Evolutionary conservation across 2,113 vertebrate genomes (phyloP), one percentile per base, ranked within the genome.

Genomic region (Cathartes aura): DNA sequence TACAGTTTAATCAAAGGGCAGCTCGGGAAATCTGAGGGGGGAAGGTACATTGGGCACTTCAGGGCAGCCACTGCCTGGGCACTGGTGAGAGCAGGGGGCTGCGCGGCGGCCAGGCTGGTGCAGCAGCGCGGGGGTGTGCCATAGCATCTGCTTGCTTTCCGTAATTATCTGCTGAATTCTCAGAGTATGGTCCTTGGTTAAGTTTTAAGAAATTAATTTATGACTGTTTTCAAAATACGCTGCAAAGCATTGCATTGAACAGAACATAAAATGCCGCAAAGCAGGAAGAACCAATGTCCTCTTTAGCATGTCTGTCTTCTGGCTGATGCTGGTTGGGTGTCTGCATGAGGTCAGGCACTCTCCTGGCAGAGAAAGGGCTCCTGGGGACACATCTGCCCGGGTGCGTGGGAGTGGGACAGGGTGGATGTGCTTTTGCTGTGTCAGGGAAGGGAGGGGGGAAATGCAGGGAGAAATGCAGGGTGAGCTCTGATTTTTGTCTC

Each of bases 361-460:
- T 45, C 14, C 36, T 43, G 56, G 67, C 43, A 6, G 11, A 9
- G 20, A 7, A 53, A 8, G 13, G 53, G 53, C 50, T 73, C 29
- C 22, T 8, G 30, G 60, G 17, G 29, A 0, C 52, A 17, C 11
- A 0, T 11, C 52, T 74, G 32, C n/a, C 53, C 15, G 42, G 38
- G 42, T 18, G 12, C 40, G 0, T 0, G 1, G 40, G 45, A 17
- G 45, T 19, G 58, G 58, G 59, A 21, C 2, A 8, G 58, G 34
- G 8, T 34, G 85, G 58, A 20, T 1, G 1, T 14, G 60, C 59
- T 30, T 21, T 78, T 74, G 22, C 70, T 70, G 2, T 20, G 64
- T 23, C 63, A 38, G 64, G 70, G 60, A 23, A 52, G 48, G 74
- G 48, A 63, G 63, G 18, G 52, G 4, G 47, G 71, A 60, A 27